These are phyloP conservation scores for Polyodon spathula DNA, from an alignment of 2,113 vertebrate species.

Conservation along the genomic window DNA sequence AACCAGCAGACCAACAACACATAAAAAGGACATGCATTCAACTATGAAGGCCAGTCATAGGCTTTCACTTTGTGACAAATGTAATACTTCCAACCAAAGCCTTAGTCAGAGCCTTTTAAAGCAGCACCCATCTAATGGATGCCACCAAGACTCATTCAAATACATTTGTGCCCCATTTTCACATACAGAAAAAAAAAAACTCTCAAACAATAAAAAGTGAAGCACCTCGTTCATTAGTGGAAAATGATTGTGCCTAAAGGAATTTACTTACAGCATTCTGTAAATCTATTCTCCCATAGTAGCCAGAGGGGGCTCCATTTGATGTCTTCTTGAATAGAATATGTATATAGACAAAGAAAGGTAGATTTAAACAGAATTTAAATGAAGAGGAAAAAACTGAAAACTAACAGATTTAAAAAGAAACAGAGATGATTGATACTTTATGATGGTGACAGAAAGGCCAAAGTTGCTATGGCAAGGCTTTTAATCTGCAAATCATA, in stretches of 20 bases:
- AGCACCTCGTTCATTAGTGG: background rate
- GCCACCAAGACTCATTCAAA: background rate
- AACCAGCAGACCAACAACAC: too few species aligned
- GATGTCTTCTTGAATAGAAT: slow-evolving; percentile 45
- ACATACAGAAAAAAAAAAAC: background rate
- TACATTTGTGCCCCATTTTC: background rate
- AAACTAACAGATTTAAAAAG: too few species aligned
- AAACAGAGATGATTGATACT: slow-evolving; percentile 4
- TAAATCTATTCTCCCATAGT: slow-evolving; percentile 50
- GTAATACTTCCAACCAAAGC: too few species aligned
- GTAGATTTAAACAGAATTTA: slow-evolving; percentile 21
- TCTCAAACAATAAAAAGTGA: slow-evolving; percentile 3
- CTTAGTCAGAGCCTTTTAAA: too few species aligned
- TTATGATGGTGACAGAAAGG: background rate
- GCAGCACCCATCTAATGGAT: background rate
- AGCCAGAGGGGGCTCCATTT: slow-evolving; percentile 42
- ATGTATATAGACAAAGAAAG: slow-evolving; percentile 18
- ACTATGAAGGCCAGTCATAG: too few species aligned
- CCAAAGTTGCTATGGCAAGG: too few species aligned
- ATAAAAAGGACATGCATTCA: too few species aligned
- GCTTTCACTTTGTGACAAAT: too few species aligned
- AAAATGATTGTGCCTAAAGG: slow-evolving; percentile 8
- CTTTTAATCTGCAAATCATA: too few species aligned
- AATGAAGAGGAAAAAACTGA: slow-evolving; percentile 11
- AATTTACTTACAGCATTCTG: slow-evolving; percentile 44